Evolutionary conservation across 1,140 invertebrate species (phyloP).

Genomic region (Drosophila setifemur): DNA sequence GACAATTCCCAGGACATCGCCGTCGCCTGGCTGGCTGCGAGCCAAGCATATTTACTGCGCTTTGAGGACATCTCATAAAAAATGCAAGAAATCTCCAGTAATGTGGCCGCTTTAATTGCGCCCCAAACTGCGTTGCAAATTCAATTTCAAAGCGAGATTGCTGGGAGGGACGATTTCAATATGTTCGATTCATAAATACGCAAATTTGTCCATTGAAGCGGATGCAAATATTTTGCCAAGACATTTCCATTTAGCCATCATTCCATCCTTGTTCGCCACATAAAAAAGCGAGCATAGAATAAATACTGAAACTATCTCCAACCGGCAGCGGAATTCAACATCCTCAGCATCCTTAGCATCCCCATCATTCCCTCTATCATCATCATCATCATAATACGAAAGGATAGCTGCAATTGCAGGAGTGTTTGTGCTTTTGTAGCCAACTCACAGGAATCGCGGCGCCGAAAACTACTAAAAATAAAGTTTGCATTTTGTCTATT

Average conservation of each 20-base stretch:
- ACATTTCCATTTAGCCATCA: conserved; percentile 56
- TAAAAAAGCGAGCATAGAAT: conserved; percentile 29
- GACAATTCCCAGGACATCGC: conserved; percentile 28
- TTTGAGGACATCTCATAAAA: conserved; percentile 65
- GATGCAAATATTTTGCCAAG: conserved; percentile 62
- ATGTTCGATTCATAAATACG: conserved; percentile 66
- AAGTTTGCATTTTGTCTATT: conserved; percentile 78
- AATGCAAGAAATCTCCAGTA: conserved; percentile 1
- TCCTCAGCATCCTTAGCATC: neutral
- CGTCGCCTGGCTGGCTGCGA: conserved; percentile 55
- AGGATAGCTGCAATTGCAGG: conserved; percentile 26
- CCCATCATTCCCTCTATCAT: neutral
- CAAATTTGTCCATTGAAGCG: conserved; percentile 57
- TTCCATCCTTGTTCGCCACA: neutral
- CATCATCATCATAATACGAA: neutral
- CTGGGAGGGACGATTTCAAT: conserved; percentile 51
- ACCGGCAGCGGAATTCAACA: conserved; percentile 14
- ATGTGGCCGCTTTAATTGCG: conserved; percentile 68
- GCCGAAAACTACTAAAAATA: conserved; percentile 79
- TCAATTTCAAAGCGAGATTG: conserved; percentile 45
- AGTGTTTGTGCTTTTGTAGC: conserved; percentile 26
- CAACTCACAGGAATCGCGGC: conserved; percentile 60
- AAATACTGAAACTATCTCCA: conserved; percentile 32
- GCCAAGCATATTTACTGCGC: conserved; percentile 67
- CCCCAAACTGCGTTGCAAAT: conserved; percentile 56